Conservation (phyloP, 2,797 vertebrate species). For the Pogoniulus pusillus region DNA sequence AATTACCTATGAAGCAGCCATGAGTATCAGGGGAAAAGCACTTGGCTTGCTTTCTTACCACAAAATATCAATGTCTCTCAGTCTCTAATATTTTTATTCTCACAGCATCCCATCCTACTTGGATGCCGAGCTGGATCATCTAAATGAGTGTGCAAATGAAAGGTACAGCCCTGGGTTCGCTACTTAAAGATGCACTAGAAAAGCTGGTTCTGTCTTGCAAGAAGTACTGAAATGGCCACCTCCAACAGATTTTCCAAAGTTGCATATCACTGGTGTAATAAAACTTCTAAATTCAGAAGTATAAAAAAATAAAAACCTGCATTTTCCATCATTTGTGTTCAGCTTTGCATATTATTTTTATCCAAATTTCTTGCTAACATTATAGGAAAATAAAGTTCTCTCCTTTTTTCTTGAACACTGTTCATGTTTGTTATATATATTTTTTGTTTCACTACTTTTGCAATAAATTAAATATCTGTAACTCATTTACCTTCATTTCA, state of each 20-base stretch:
- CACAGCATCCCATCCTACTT: neutral
- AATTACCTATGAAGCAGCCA: neutral
- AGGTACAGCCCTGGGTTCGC: neutral
- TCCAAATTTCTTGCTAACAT: neutral
- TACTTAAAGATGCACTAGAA: neutral
- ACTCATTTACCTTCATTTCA: neutral
- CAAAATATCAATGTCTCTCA: neutral
- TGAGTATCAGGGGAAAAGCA: neutral
- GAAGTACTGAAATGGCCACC: neutral
- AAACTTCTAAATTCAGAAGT: neutral
- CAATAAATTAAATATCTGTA: neutral
- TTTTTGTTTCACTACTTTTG: neutral
- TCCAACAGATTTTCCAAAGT: neutral
- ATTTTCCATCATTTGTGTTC: neutral
- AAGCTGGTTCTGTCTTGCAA: neutral
- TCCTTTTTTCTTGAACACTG: neutral
- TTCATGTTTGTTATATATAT: neutral
- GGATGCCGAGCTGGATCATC: neutral
- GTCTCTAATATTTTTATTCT: neutral
- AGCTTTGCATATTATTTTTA: neutral
- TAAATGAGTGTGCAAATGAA: neutral
- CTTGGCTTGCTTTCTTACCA: neutral
- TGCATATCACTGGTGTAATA: neutral
- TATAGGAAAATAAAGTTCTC: neutral
- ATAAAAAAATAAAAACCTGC: neutral